Evolutionary conservation across 23 tunicate genomes (phyloP).

Genomic region (Halocynthia roretzi): DNA sequence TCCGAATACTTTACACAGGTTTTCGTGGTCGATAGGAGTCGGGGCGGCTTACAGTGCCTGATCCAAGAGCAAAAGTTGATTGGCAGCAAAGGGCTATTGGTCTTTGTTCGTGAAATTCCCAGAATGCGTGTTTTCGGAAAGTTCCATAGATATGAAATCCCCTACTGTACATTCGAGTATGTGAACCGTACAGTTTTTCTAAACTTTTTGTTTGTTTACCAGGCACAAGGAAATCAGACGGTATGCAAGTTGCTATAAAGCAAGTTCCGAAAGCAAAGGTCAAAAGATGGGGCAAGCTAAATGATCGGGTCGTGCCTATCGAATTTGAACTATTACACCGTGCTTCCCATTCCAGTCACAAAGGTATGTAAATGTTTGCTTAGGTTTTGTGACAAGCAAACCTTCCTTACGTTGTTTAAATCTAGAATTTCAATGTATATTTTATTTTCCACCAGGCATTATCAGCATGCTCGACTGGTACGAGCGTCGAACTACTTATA

Average conservation of each 20-base stretch:
- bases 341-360: constrained; percentile 66
- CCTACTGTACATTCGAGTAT: neutral
- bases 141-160: neutral
- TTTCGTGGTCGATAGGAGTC: too few relatives aligned
- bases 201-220: constrained; percentile 3
- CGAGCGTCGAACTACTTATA: constrained; percentile 72
- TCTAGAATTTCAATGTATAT: neutral
- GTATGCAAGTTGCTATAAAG: constrained; percentile 89
- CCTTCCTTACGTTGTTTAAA: neutral
- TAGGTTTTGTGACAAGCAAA: neutral
- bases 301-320: constrained; percentile 84
- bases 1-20: too few relatives aligned
- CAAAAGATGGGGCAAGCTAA: constrained; percentile 85
- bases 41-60: too few relatives aligned
- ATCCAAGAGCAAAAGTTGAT: too few relatives aligned
- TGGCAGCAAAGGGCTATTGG: too few relatives aligned
- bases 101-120: too few relatives aligned
- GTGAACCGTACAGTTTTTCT: neutral
- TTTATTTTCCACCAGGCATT: constrained; percentile 42
- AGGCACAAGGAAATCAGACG: constrained; percentile 84
- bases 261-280: constrained; percentile 87
- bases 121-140: neutral
- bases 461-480: constrained; percentile 92
- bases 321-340: constrained; percentile 83
- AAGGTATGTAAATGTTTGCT: constrained; percentile 36